These are phyloP conservation scores for Diplodus sargus DNA, from an alignment of 2,797 vertebrate species.

Conservation along the genomic window DNA sequence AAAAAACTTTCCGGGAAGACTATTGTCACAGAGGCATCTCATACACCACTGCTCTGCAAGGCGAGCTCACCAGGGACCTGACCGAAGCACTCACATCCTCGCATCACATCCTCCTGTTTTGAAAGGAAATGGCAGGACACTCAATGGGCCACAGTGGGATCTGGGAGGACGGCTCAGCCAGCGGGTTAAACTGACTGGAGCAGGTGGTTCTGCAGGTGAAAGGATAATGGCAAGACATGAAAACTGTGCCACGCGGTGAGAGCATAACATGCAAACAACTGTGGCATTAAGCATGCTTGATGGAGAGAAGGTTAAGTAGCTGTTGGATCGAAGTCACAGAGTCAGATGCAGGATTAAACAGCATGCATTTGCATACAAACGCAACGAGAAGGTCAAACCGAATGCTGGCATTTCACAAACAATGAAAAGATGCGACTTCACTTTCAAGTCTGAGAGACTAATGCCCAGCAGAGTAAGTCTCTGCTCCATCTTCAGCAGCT, in stretches of 20 bases:
- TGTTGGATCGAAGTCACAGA: background rate
- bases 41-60: slow-evolving; percentile 42
- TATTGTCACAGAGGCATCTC: slow-evolving; percentile 65
- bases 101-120: slow-evolving; percentile 72
- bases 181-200: background rate
- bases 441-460: slow-evolving; percentile 57
- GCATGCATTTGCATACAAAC: background rate
- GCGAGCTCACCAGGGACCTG: slow-evolving; percentile 57
- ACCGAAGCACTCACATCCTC: slow-evolving; percentile 66
- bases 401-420: slow-evolving; percentile 45
- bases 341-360: background rate
- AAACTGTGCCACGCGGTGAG: background rate
- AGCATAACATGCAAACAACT: slow-evolving; percentile 9
- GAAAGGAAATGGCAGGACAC: slow-evolving; percentile 70
- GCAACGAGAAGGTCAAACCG: slow-evolving; percentile 23
- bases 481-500: slow-evolving; percentile 65
- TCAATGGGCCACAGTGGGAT: slow-evolving; percentile 33
- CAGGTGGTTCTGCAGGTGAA: slow-evolving; percentile 59
- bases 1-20: slow-evolving; percentile 60
- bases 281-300: background rate
- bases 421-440: slow-evolving; percentile 47
- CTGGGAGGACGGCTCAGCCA: slow-evolving; percentile 1
- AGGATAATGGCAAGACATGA: background rate
- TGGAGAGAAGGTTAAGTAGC: slow-evolving; percentile 11
- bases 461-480: slow-evolving; percentile 65